Percentiles rank a stretch among this genome's conserved stretches.
These are phyloP conservation scores for Hippocampus comes DNA, from an alignment of 2,113 vertebrate species.

Conservation along the genomic window DNA sequence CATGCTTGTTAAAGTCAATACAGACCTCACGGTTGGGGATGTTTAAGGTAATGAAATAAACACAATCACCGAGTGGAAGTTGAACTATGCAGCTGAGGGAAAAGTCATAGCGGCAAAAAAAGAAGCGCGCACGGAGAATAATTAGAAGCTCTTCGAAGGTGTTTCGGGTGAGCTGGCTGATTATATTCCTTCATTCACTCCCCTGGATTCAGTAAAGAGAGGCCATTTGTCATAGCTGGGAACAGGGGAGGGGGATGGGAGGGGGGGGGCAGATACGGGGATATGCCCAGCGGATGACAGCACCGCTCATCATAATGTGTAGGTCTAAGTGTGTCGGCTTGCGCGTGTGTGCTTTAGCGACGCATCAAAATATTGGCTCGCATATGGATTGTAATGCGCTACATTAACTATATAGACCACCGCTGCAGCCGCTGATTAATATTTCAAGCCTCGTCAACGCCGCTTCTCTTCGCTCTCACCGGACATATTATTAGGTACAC, in stretches of 20 bases:
- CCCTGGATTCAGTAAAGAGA: conserved; percentile 17
- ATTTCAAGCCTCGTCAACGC: not conserved
- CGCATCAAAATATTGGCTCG: conserved; percentile 1
- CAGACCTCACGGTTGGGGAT: not conserved
- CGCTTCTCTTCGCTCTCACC: too few relatives aligned
- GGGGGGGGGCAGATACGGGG: conserved; percentile 8
- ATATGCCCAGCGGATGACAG: conserved; percentile 12
- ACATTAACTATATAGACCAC: conserved; percentile 9
- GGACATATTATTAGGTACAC: not conserved
- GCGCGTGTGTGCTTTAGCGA: conserved; percentile 8
- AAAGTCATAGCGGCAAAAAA: conserved; percentile 23
- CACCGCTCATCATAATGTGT: conserved; percentile 36
- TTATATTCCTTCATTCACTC: conserved; percentile 50
- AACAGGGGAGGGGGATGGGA: conserved; percentile 13
- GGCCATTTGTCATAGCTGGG: conserved; percentile 30
- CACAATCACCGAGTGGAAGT: conserved; percentile 38
- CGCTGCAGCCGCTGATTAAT: conserved; percentile 1
- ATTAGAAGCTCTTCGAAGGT: conserved; percentile 26
- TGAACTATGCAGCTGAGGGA: conserved; percentile 36
- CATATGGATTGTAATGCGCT: conserved; percentile 5
- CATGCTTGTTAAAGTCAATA: not conserved
- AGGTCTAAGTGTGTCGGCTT: conserved; percentile 17
- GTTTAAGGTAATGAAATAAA: conserved; percentile 18
- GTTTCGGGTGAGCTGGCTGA: conserved; percentile 40
- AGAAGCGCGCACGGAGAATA: not conserved